A percentile compares a stretch with the other conserved stretches of the same genome.
Evolutionary conservation across 37 sponge, comb jelly and placozoan species (phyloP).

Genomic region (Theonella swinhoei): DNA sequence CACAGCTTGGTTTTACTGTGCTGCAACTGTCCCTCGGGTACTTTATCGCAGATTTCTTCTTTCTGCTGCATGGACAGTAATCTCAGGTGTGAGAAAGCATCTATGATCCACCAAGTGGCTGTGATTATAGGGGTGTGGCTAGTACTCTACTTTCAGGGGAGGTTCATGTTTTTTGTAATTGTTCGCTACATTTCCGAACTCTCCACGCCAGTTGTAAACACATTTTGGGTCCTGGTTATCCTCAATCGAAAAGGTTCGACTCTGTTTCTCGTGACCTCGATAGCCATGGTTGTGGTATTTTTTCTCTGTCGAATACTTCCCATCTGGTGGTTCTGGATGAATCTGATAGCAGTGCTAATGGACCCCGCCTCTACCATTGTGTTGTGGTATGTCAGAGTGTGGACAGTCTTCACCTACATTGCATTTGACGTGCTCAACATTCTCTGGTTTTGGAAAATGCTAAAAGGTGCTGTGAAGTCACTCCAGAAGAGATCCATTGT

Average conservation of each 20-base stretch:
- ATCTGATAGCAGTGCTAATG: neutral
- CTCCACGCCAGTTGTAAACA: conserved; percentile 71
- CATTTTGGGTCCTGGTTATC: conserved; percentile 17
- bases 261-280: conserved; percentile 14
- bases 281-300: conserved; percentile 54
- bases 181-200: conserved; percentile 47
- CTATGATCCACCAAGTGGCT: conserved; percentile 44
- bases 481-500: too few relatives aligned
- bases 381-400: conserved; percentile 17
- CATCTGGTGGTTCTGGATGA: conserved; percentile 61
- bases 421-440: conserved; percentile 72
- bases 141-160: conserved; percentile 27
- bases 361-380: conserved; percentile 1
- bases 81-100: conserved; percentile 28
- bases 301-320: conserved; percentile 53
- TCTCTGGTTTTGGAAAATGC: conserved; percentile 68
- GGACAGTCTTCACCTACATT: conserved; percentile 18
- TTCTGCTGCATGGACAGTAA: conserved; percentile 37
- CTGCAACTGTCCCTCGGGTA: conserved; percentile 71
- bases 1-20: conserved; percentile 22
- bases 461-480: conserved; percentile 40
- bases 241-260: neutral
- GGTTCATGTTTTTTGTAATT: conserved; percentile 46
- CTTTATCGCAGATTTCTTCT: conserved; percentile 52
- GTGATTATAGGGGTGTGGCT: conserved; percentile 28